phyloP scores from a whole-genome alignment of 2,888 invertebrate species.

The Nycteola revayana region DNA sequence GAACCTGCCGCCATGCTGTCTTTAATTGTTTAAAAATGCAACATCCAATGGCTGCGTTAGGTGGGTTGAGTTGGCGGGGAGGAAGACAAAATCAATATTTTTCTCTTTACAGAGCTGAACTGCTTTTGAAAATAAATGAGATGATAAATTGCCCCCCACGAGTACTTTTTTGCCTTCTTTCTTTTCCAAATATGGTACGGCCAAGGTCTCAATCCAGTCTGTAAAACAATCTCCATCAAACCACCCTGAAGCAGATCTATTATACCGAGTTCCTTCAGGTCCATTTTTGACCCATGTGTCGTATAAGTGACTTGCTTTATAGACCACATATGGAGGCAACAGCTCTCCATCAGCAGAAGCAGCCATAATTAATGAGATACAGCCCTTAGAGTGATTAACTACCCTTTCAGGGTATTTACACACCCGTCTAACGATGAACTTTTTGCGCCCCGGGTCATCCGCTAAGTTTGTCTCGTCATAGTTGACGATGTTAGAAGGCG shows the following conservation, averaged over 20 bases:
- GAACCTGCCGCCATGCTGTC: conserved; percentile 29
- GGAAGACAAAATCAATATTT: conserved; percentile 44
- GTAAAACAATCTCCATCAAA: conserved; percentile 42
- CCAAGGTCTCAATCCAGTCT: conserved; percentile 23
- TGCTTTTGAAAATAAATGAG: conserved; percentile 39
- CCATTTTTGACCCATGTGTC: conserved; percentile 49
- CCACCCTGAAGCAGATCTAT: conserved; percentile 43
- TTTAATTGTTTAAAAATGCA: conserved; percentile 43
- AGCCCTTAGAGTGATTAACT: conserved; percentile 7
- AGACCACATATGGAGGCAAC: conserved; percentile 50
- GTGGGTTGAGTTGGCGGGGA: conserved; percentile 44
- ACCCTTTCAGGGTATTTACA: conserved; percentile 3
- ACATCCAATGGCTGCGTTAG: conserved; percentile 47
- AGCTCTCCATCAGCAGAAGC: conserved; percentile 42
- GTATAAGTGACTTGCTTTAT: conserved; percentile 47
- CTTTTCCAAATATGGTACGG: conserved; percentile 8
- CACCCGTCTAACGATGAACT: conserved; percentile 7
- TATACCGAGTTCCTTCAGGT: conserved; percentile 43
- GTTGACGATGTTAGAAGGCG: conserved; percentile 11
- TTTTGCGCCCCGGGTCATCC: conserved; percentile 13
- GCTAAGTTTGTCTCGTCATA: conserved; percentile 16
- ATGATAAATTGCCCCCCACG: conserved; percentile 51
- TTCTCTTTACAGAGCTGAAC: conserved; percentile 37
- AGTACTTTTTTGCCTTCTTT: conserved; percentile 8
- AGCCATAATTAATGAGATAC: conserved; percentile 46